These are phyloP conservation scores for Meriones unguiculatus DNA, from an alignment of 2,113 vertebrate species.

Conservation along the genomic window DNA sequence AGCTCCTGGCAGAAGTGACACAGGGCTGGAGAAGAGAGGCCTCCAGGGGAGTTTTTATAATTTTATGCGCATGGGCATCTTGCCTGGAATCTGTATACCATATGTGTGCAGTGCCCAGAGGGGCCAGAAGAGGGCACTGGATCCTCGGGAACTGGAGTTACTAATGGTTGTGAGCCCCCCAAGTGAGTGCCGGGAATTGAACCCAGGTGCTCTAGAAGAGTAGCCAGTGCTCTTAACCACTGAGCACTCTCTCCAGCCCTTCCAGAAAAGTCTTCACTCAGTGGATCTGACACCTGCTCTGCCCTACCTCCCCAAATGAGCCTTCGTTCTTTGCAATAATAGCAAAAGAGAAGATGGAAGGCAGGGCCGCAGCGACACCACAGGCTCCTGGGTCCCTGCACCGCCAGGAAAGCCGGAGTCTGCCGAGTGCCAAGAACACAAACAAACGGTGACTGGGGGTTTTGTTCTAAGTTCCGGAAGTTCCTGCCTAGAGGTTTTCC, in stretches of 20 bases:
- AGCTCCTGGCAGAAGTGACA: neutral
- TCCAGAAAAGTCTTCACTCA: neutral
- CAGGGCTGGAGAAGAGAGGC: neutral
- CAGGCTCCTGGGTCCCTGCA: neutral
- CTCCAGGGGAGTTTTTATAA: neutral
- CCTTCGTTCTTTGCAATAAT: neutral
- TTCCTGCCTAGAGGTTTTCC: neutral
- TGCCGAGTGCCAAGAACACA: neutral
- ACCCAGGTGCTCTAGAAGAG: neutral
- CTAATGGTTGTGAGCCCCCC: neutral
- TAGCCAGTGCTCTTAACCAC: neutral
- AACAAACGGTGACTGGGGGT: neutral
- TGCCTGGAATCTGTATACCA: neutral
- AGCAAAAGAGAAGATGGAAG: neutral
- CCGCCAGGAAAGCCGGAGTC: neutral
- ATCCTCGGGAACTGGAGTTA: neutral
- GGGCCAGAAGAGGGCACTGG: neutral
- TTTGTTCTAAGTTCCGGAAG: neutral
- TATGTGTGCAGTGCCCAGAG: neutral
- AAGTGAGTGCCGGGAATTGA: neutral
- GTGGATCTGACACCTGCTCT: neutral
- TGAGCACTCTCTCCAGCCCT: neutral
- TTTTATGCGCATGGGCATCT: neutral
- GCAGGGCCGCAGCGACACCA: neutral
- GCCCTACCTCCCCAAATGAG: neutral